Evolutionary conservation across 2,797 vertebrate species (phyloP).

Genomic region (Liparis tanakae): DNA sequence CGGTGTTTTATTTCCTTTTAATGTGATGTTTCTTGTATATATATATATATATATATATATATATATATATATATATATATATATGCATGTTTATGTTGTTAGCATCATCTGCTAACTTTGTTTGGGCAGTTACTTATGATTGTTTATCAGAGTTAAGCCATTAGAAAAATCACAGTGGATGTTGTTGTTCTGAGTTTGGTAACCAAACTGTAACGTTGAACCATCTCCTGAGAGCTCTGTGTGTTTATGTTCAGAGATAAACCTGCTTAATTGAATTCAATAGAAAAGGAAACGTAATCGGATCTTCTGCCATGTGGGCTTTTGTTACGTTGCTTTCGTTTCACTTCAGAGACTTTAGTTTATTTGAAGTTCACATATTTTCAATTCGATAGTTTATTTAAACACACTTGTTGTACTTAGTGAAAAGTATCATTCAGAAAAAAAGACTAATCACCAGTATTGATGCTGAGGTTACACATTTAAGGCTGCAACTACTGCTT

Average conservation of each 20-base stretch:
- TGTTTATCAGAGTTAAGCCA: too few species aligned
- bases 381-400: neutral
- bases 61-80: too few species aligned
- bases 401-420: constrained; percentile 1
- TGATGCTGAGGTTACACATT: neutral
- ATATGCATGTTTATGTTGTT: neutral
- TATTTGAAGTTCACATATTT: neutral
- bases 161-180: neutral
- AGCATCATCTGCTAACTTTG: neutral
- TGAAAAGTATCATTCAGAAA: neutral
- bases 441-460: neutral
- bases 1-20: neutral
- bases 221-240: neutral
- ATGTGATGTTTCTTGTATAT: neutral
- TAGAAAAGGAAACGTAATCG: neutral
- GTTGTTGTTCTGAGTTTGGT: neutral
- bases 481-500: neutral
- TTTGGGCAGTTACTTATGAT: neutral
- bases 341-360: neutral
- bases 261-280: neutral
- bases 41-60: too few species aligned
- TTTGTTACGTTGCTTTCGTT: neutral
- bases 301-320: neutral
- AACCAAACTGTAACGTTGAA: neutral
- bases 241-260: neutral